These are phyloP conservation scores for Hipparchia semele DNA, from an alignment of 2,888 invertebrate species.

Conservation along the genomic window DNA sequence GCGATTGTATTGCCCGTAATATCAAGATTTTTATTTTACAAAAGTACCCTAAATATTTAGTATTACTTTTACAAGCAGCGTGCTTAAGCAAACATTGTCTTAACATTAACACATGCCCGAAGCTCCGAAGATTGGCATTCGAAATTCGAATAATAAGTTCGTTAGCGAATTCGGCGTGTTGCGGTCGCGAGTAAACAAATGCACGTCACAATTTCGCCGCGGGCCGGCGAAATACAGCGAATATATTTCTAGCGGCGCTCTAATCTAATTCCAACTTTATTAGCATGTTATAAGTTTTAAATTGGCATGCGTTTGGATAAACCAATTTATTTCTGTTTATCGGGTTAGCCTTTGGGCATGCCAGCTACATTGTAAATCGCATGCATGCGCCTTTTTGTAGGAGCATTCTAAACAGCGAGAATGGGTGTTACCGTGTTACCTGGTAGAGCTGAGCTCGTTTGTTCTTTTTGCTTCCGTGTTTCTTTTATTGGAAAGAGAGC, in stretches of 20 bases:
- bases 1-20: no score
- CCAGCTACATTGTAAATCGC: constrained; percentile 47
- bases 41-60: no score
- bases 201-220: constrained; percentile 57
- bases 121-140: constrained; percentile 53
- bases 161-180: constrained; percentile 61
- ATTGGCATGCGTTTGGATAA: constrained; percentile 35
- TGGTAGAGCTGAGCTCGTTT: background rate
- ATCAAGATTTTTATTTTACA: no score
- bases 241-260: constrained; percentile 37
- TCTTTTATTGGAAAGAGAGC: background rate
- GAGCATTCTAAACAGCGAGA: constrained; percentile 32
- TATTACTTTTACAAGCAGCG: no score
- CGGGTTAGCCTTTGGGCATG: constrained; percentile 47
- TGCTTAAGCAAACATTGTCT: constrained; percentile 13
- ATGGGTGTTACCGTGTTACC: constrained; percentile 29
- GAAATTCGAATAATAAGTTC: constrained; percentile 70
- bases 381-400: constrained; percentile 44
- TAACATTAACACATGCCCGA: constrained; percentile 12
- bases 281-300: constrained; percentile 39
- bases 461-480: background rate
- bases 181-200: constrained; percentile 57
- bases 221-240: constrained; percentile 48
- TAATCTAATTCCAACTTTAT: constrained; percentile 43
- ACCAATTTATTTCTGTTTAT: constrained; percentile 52